Conservation (phyloP, 1,140 invertebrate species). For the Bathynomus jamesi region DNA sequence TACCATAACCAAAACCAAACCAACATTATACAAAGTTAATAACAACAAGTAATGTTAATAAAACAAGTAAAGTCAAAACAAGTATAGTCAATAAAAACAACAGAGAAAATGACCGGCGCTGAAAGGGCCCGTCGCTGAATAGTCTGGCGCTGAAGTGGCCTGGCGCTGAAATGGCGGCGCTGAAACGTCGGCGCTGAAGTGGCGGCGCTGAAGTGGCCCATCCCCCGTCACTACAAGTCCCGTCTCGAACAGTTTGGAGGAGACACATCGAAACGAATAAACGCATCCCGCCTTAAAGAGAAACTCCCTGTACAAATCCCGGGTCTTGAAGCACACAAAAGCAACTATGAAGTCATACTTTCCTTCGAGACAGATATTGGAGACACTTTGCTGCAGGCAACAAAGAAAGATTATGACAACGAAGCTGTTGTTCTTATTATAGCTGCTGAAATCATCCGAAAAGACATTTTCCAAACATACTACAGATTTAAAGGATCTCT, state of each 20-base stretch:
- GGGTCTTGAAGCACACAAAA: neutral
- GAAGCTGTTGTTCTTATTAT: neutral
- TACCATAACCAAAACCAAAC: no score
- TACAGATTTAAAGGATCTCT: neutral
- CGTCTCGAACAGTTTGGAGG: slow-evolving; percentile 2
- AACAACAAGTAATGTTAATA: no score
- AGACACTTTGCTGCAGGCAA: neutral
- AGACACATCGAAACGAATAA: slow-evolving; percentile 26
- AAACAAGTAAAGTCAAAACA: no score
- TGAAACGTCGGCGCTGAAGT: no score
- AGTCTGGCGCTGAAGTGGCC: no score
- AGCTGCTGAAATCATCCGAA: neutral
- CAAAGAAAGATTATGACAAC: neutral
- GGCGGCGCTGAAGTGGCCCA: no score
- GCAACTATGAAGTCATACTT: neutral
- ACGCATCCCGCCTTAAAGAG: neutral
- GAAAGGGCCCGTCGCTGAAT: no score
- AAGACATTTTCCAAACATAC: neutral
- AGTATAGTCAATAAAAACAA: no score
- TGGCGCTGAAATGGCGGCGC: no score
- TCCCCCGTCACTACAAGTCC: no score
- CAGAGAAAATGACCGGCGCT: no score
- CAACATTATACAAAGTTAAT: no score
- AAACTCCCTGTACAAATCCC: neutral
- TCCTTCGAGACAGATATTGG: neutral